phyloP scores from a whole-genome alignment of 1,140 invertebrate genomes.

The Drosophila parabipectinata region DNA sequence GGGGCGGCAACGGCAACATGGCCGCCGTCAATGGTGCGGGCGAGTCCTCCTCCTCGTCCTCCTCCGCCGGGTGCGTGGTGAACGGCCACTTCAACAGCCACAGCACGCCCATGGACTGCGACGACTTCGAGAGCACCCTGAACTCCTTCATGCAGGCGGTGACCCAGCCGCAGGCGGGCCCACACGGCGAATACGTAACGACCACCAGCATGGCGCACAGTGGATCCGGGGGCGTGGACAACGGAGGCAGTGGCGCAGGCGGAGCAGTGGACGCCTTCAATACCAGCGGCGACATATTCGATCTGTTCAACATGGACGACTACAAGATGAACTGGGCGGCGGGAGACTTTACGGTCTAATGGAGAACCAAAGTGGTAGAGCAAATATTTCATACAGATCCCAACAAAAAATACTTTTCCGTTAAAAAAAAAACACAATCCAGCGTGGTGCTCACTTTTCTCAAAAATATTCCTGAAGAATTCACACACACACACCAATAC shows the following conservation, averaged over 20 bases:
- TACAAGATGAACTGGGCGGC: constrained; percentile 83
- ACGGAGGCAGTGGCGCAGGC: constrained; percentile 17
- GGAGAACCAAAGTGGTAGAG: constrained; percentile 1
- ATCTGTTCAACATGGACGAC: constrained; percentile 83
- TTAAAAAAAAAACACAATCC: constrained; percentile 41
- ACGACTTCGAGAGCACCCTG: constrained; percentile 82
- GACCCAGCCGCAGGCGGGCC: constrained; percentile 51
- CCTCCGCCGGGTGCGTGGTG: constrained; percentile 1
- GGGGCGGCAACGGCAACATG: constrained; percentile 20
- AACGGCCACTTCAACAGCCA: constrained; percentile 60
- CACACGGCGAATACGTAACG: constrained; percentile 45
- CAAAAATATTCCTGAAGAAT: constrained; percentile 67
- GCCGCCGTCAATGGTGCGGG: constrained; percentile 18
- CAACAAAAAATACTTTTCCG: constrained; percentile 19
- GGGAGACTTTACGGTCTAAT: constrained; percentile 81
- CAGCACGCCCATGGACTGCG: constrained; percentile 81
- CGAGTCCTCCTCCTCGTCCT: constrained; percentile 30
- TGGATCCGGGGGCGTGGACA: constrained; percentile 16
- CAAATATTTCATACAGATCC: constrained; percentile 1
- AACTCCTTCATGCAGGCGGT: constrained; percentile 77
- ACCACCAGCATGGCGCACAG: constrained; percentile 30
- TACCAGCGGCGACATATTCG: constrained; percentile 73
- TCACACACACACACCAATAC: constrained; percentile 47
- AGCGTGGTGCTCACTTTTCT: constrained; percentile 70
- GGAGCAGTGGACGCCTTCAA: constrained; percentile 69